Conservation (phyloP, 2,797 vertebrate species). For the Melanogrammus aeglefinus region DNA sequence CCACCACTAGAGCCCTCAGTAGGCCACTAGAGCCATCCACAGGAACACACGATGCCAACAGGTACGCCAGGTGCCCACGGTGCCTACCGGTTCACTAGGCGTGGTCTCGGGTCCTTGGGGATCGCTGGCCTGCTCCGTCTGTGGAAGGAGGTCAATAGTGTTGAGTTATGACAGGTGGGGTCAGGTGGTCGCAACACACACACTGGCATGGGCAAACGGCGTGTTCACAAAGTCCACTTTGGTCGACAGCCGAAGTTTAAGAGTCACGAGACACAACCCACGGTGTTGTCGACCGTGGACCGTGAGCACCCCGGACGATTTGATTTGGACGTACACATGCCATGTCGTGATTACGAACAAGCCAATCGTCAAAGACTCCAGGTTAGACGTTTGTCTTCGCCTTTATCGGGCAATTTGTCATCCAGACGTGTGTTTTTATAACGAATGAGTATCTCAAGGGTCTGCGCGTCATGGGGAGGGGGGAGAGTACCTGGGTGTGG, state of each 20-base stretch:
- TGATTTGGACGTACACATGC: too few species aligned
- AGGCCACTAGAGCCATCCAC: neutral
- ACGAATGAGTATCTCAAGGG: too few species aligned
- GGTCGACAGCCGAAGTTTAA: too few species aligned
- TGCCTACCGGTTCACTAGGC: constrained; percentile 57
- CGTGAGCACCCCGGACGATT: too few species aligned
- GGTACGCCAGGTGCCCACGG: neutral
- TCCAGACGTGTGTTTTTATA: neutral
- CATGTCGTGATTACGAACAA: too few species aligned
- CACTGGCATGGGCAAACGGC: neutral
- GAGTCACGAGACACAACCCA: too few species aligned
- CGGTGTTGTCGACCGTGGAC: too few species aligned
- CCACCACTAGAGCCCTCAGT: neutral
- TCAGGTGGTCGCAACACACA: constrained; percentile 32
- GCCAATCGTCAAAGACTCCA: neutral
- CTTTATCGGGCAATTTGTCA: neutral
- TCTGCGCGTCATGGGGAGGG: too few species aligned
- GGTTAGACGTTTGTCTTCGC: neutral
- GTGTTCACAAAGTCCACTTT: neutral
- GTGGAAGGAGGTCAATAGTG: constrained; percentile 59
- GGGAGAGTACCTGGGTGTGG: constrained; percentile 59
- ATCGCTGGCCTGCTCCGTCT: constrained; percentile 56
- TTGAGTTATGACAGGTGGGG: constrained; percentile 44
- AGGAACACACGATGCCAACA: neutral
- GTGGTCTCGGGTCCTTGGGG: constrained; percentile 54